Conservation (phyloP, 2,113 vertebrate genomes). For the Ophiodon elongatus region DNA sequence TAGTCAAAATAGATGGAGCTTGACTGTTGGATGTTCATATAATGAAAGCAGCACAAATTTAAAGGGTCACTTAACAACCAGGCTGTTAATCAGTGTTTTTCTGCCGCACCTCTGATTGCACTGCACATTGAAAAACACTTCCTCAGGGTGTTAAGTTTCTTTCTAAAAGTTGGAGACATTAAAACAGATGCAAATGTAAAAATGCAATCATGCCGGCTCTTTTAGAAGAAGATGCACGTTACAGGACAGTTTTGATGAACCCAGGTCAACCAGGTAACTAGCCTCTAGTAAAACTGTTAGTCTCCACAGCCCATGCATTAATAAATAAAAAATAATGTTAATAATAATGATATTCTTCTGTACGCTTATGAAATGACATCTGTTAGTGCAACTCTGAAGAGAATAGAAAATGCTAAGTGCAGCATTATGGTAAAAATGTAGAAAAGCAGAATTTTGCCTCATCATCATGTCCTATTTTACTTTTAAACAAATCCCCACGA, state of each 20-base stretch:
- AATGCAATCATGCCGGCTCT: not conserved
- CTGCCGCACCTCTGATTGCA: not conserved
- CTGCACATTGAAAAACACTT: not conserved
- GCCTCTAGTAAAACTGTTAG: not conserved
- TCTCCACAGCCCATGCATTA: not conserved
- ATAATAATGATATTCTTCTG: not conserved
- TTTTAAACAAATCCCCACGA: not conserved
- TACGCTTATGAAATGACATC: not conserved
- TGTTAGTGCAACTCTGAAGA: conserved; percentile 5
- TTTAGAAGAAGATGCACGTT: not conserved
- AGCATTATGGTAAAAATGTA: not conserved
- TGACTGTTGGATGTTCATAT: not conserved
- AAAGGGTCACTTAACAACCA: not conserved
- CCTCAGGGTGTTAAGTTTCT: not conserved
- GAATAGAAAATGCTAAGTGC: not conserved
- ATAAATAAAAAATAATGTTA: not conserved
- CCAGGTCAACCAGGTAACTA: not conserved
- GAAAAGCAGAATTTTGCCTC: not conserved
- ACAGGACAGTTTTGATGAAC: not conserved
- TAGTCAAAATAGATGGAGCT: not conserved
- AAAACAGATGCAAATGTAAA: not conserved
- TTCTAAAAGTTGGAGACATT: not conserved
- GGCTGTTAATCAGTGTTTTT: not conserved
- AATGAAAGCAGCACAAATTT: not conserved
- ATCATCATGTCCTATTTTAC: not conserved